phyloP scores from a whole-genome alignment of 2,888 invertebrate genomes.

The Temnothorax ravouxi region DNA sequence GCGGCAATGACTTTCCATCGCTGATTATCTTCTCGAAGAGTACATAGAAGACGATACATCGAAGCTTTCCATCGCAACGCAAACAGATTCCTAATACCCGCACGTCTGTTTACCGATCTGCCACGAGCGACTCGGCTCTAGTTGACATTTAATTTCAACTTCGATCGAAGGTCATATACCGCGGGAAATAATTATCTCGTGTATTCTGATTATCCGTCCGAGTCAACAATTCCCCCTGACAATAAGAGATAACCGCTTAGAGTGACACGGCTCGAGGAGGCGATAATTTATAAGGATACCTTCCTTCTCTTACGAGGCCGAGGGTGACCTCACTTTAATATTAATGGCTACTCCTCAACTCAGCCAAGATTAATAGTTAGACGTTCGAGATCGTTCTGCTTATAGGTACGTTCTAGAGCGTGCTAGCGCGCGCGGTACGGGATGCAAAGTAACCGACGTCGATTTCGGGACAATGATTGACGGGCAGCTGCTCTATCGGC shows the following conservation, averaged over 20 bases:
- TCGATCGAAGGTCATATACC: background rate
- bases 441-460: conserved; percentile 71
- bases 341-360: conserved; percentile 80
- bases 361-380: conserved; percentile 83
- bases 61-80: background rate
- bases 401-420: conserved; percentile 62
- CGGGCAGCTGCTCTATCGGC: conserved; percentile 58
- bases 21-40: conserved; percentile 22
- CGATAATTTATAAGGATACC: conserved; percentile 81
- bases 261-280: conserved; percentile 76
- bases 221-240: conserved; percentile 63
- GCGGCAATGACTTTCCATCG: conserved; percentile 2
- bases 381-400: conserved; percentile 62
- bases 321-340: conserved; percentile 78
- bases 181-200: conserved; percentile 45
- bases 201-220: conserved; percentile 22
- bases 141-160: conserved; percentile 1
- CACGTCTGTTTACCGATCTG: background rate
- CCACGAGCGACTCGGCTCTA: background rate
- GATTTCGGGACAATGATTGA: conserved; percentile 62
- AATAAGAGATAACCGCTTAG: conserved; percentile 78
- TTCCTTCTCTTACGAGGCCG: conserved; percentile 70
- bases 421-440: conserved; percentile 63
- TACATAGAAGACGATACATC: background rate
- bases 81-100: background rate